Evolutionary conservation across 23 tunicate genomes (phyloP), one percentile per base, ranked within the genome.

Genomic region (Diplosoma virens): DNA sequence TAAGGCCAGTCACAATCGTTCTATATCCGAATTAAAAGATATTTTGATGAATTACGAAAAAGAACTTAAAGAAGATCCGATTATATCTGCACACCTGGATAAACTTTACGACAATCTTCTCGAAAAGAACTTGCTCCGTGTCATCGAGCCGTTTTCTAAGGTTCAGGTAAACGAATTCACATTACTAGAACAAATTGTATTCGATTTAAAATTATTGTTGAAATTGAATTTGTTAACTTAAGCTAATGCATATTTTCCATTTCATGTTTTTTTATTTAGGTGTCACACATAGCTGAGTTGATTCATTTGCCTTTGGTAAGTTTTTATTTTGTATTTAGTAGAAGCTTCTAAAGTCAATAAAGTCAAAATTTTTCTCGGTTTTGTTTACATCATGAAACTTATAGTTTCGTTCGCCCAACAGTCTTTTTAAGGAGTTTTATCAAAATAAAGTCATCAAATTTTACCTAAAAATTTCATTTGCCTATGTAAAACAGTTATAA

Each of bases 111-210:
- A 92, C 59, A 87, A 95, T 37, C 79, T 95, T n/a, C 79, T 95
- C 65, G 99, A 95, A 65, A 84, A 95, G 50, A 95, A 95, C 56
- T 61, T 95, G 32, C 84, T 89, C 7, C 31, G 99, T 21, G 84
- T 95, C 1, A 95, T 95, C 59, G 96, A 95, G 46, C 99, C 99
- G 0, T 95, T 89, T 58, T 65, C 96, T 7, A 81, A 97, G 55
- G 99, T 94, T 18, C 95, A 94, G 72, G 89, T 84, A 64, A 64
- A 6, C 4, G 63, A 20, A 16, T 55, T 4, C 63, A 55, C 17
- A 11, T 11, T 20, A 55, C n/a, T n/a, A n/a, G n/a, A n/a, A n/a
- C n/a, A n/a, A n/a, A n/a, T n/a, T n/a, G n/a, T n/a, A n/a, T n/a
- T n/a, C n/a, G n/a, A n/a, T n/a, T n/a, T n/a, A n/a, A n/a, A n/a